These are phyloP conservation scores for Dreissena rostriformis DNA, from an alignment of 1,140 invertebrate species.

Conservation along the genomic window DNA sequence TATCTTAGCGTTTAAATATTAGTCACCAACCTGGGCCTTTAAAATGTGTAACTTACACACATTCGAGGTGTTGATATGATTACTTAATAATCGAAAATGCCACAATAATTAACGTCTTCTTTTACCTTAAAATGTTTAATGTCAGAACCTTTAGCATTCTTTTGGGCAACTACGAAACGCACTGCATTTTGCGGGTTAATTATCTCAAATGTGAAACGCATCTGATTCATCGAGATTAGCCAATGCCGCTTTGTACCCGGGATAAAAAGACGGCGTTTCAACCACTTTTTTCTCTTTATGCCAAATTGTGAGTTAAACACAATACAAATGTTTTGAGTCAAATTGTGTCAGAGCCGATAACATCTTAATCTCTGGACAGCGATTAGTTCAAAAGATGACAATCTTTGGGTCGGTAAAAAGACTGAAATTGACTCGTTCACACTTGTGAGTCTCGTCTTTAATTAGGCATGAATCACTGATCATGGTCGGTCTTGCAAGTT, in stretches of 20 bases:
- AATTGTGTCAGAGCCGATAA: conserved; percentile 36
- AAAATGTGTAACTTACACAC: conserved; percentile 8
- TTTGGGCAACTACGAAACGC: too few relatives aligned
- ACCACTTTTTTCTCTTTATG: neutral
- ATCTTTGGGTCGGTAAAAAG: too few relatives aligned
- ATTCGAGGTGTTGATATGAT: conserved; percentile 38
- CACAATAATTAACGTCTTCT: conserved; percentile 28
- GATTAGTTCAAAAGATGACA: too few relatives aligned
- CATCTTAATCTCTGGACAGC: conserved; percentile 1
- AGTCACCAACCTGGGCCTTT: too few relatives aligned
- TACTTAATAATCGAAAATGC: conserved; percentile 42
- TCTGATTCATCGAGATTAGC: too few relatives aligned
- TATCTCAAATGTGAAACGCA: too few relatives aligned
- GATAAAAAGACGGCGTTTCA: too few relatives aligned
- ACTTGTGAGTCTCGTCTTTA: conserved; percentile 16
- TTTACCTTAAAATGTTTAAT: conserved; percentile 34
- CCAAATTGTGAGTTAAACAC: neutral
- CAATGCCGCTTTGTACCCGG: too few relatives aligned
- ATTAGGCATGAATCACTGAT: conserved; percentile 47
- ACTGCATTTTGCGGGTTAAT: too few relatives aligned
- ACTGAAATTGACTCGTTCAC: too few relatives aligned
- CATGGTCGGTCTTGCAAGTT: neutral
- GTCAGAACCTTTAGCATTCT: neutral
- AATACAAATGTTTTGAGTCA: conserved; percentile 27
- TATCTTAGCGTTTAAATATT: neutral